Evolutionary conservation across 2,113 vertebrate species (phyloP).

Genomic region (Sceloporus undulatus): DNA sequence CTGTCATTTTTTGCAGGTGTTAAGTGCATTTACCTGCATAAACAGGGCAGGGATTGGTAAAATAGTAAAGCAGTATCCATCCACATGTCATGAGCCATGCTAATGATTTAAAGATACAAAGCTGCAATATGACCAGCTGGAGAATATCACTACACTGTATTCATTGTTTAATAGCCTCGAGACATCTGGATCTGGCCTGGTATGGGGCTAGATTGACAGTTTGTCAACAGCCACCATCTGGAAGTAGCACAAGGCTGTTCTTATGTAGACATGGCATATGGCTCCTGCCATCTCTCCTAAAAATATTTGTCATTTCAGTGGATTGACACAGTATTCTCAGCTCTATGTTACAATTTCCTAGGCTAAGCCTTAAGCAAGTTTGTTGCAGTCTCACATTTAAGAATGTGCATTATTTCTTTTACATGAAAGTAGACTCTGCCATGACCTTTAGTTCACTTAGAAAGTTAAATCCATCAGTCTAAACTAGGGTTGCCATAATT

Average conservation of each 20-base stretch:
- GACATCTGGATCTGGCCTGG: background rate
- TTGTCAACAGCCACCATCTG: background rate
- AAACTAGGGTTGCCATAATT: background rate
- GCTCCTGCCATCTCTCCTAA: background rate
- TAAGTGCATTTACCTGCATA: too few relatives aligned
- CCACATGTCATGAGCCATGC: background rate
- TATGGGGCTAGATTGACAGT: background rate
- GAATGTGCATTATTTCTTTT: slow-evolving; percentile 6
- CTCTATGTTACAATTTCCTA: background rate
- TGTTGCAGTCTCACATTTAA: background rate
- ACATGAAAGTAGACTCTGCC: slow-evolving; percentile 54
- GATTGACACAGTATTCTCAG: slow-evolving; percentile 13
- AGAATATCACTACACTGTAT: background rate
- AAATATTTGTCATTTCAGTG: slow-evolving; percentile 15
- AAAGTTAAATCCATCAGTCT: fast-evolving
- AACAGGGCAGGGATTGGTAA: background rate
- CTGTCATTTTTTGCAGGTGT: too few relatives aligned
- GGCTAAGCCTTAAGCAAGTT: slow-evolving; percentile 44
- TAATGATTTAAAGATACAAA: background rate
- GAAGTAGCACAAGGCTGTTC: background rate
- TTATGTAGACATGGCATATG: background rate
- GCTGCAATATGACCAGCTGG: background rate
- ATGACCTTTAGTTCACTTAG: slow-evolving; percentile 57
- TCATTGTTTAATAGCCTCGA: background rate
- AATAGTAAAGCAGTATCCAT: background rate